phyloP scores from a whole-genome alignment of 2,888 invertebrate species.

The Macrosoma leucophasiata region DNA sequence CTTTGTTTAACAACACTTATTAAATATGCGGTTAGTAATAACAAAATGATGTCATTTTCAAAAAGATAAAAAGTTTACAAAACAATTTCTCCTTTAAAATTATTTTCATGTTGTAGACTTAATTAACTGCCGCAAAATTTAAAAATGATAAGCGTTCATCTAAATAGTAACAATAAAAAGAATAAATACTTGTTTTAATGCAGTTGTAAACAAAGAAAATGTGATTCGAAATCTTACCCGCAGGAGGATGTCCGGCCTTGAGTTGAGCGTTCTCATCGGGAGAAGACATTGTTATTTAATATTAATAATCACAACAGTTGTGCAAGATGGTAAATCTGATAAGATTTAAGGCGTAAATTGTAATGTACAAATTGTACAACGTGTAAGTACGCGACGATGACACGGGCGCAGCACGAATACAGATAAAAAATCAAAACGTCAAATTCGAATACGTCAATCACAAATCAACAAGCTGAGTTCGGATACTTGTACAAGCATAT shows the following conservation, averaged over 20 bases:
- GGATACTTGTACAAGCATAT: background rate
- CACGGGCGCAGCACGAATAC: conserved; percentile 30
- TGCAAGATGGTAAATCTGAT: conserved; percentile 31
- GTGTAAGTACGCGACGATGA: conserved; percentile 43
- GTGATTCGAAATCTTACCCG: conserved; percentile 87
- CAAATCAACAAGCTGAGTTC: conserved; percentile 7
- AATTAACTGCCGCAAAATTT: background rate
- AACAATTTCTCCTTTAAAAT: background rate
- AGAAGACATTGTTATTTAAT: conserved; percentile 50
- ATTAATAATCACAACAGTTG: conserved; percentile 20
- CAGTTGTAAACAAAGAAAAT: conserved; percentile 34
- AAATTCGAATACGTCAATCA: conserved; percentile 6
- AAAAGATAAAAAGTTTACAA: background rate
- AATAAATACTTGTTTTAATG: background rate
- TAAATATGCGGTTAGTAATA: conserved; percentile 12
- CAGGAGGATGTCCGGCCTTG: conserved; percentile 93
- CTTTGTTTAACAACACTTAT: conserved; percentile 45
- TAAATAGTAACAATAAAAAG: conserved; percentile 1
- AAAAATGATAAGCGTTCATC: background rate
- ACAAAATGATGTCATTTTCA: conserved; percentile 11
- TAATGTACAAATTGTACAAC: conserved; percentile 32
- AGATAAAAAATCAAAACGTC: conserved; percentile 20
- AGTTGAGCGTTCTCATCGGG: conserved; percentile 79
- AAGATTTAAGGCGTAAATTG: conserved; percentile 35
- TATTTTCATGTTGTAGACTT: background rate